These are phyloP conservation scores for Bos taurus DNA, from an alignment of 2,113 vertebrate genomes.

Conservation along the genomic window DNA sequence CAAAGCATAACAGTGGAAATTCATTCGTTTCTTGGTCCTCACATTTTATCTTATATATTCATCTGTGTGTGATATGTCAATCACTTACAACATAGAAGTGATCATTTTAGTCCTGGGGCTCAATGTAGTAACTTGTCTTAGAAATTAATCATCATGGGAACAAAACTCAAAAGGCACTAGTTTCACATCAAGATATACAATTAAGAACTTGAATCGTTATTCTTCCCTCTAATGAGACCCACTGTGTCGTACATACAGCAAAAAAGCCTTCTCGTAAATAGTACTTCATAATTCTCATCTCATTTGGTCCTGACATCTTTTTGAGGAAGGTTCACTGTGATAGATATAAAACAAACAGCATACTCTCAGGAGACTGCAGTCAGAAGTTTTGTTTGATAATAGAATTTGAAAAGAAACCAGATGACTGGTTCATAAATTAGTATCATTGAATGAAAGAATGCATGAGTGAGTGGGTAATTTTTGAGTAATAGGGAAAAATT, in stretches of 20 bases:
- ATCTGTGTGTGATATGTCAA: neutral
- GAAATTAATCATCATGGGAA: neutral
- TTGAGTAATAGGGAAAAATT: neutral
- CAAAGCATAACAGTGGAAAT: slow-evolving; percentile 26
- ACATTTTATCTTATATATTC: neutral
- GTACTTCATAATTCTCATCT: slow-evolving; percentile 28
- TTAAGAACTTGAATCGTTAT: neutral
- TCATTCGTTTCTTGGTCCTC: slow-evolving; percentile 27
- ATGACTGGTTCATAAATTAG: neutral
- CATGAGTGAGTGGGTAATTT: neutral
- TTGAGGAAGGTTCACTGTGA: neutral
- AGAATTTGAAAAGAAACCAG: neutral
- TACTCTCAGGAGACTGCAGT: neutral
- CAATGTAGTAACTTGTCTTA: neutral
- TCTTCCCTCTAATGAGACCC: neutral
- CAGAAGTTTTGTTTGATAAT: neutral
- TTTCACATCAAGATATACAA: neutral
- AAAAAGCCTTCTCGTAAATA: neutral
- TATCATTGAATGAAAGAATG: neutral
- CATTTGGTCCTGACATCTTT: neutral
- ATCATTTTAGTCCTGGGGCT: neutral
- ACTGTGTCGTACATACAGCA: neutral
- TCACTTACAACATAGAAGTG: neutral
- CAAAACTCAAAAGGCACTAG: neutral
- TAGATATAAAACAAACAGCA: neutral